Conservation (phyloP, 64 coral and sea anemone genomes). For the Montipora capricornis region DNA sequence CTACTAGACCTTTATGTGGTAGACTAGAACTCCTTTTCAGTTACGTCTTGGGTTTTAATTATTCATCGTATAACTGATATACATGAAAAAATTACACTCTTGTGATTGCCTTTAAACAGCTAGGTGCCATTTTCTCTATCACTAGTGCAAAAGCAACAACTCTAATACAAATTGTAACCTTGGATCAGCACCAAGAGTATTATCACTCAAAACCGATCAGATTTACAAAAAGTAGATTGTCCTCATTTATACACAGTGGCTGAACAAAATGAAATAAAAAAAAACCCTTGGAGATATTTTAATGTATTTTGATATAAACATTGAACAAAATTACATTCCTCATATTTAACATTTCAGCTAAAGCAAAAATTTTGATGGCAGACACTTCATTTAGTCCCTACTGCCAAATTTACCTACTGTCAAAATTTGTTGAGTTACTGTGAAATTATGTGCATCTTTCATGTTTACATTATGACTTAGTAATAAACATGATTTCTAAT, state of each 20-base stretch:
- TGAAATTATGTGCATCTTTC: background rate
- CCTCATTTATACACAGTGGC: background rate
- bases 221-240: constrained; percentile 19
- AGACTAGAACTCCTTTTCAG: constrained; percentile 5
- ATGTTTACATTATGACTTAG: background rate
- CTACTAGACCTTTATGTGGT: background rate
- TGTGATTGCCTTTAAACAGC: constrained; percentile 4
- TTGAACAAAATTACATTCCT: background rate
- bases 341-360: background rate
- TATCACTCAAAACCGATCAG: constrained; percentile 31
- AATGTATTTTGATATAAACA: constrained; percentile 2
- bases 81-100: constrained; percentile 24
- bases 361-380: background rate
- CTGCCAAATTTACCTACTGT: background rate
- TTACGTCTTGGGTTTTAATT: constrained; percentile 14
- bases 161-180: constrained; percentile 26
- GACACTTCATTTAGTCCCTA: background rate
- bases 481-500: constrained; percentile 40
- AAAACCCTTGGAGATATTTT: background rate
- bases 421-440: background rate
- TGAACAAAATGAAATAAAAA: constrained; percentile 16
- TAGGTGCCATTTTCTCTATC: background rate
- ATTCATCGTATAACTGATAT: background rate
- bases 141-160: constrained; percentile 4
- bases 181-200: background rate